Evolutionary conservation across 1,140 invertebrate genomes (phyloP), one percentile per base, ranked within the genome.

Genomic region (Dendroctonus valens): DNA sequence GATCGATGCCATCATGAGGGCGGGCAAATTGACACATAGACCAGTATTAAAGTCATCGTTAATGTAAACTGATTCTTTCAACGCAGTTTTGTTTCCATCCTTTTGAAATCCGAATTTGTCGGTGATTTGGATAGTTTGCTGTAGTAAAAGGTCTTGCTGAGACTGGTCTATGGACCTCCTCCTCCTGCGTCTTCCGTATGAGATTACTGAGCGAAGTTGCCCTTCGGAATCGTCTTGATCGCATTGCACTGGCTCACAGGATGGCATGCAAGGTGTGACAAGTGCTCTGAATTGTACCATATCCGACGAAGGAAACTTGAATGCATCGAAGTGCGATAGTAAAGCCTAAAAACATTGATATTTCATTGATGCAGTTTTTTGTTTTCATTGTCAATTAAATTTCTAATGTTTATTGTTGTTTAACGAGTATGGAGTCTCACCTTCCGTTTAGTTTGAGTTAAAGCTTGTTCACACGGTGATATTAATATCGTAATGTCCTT

Each of bases 261-360:
- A 87, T 2, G 93, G 92, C 87, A 96, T 91, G 74, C 94, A 96
- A 0, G 94, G 94, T 5, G 93, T 96, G 0, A 97, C 93, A 70
- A 96, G 76, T 2, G 94, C 94, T 53, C 93, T 86, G 86, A 97
- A 97, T 79, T 97, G 93, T 0, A 97, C 94, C 8, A 96, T 88
- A 77, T 96, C 93, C 0, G 93, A 95, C 11, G 93, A 93, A 0
- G 94, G 94, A 83, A 97, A 97, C 78, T 96, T 96, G 86, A 97
- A 97, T 7, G 94, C 94, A 77, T 97, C 94, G 79, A 97, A 96
- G 77, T 93, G 90, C 6, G 93, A 93, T n/a, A 94, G 79, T 6
- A 97, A 81, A 55, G 92, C 88, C 86, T 92, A 85, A 38, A 83
- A 82, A 37, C 44, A 50, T 26, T 26, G 26, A 26, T 3, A 1